Evolutionary conservation across 1,140 invertebrate genomes (phyloP), one percentile per base, ranked within the genome.

Genomic region (Rhopalosiphum maidis): DNA sequence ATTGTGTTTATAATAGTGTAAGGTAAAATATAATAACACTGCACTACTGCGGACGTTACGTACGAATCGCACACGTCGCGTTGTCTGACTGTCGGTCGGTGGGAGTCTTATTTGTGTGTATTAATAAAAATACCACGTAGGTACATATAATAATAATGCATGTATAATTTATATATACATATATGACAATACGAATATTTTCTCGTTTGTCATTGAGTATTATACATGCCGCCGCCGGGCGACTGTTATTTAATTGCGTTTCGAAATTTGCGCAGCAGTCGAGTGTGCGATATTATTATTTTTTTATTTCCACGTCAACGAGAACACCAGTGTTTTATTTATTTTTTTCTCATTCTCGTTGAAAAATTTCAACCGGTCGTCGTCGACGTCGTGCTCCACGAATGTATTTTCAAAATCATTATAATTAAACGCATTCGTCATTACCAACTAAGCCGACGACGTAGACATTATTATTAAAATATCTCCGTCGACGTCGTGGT

Each of bases 111-210:
- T 87, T 30, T 51, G 48, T 68, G 54, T 43, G 55, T 90, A 90
- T 90, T 90, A 90, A 90, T 90, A 90, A 90, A 90, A 90, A 90
- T 90, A 90, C 89, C 89, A 90, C 89, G 89, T 90, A 83, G 35
- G 82, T 41, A 37, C 82, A 41, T 41, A 83, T 23, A 41, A 37
- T 77, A 77, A 77, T 77, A 77, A 83, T 41, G 37, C 8, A 77
- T 68, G 60, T 68, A 68, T 60, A 60, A 60, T 60, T 9, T 60
- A 15, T 68, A 68, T 68, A 35, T 68, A 68, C n/a, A 68, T 68
- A 68, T n/a, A 90, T 90, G 54, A 90, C 89, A 90, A 90, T 90
- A 90, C 89, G 51, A 90, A 90, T 90, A 77, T 77, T 77, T 90
- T 90, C 89, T 90, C 60, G 89, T 90, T 90, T 90, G 89, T 90